phyloP scores from a whole-genome alignment of 1,140 invertebrate genomes.

The Bursaphelenchus mucronatus region DNA sequence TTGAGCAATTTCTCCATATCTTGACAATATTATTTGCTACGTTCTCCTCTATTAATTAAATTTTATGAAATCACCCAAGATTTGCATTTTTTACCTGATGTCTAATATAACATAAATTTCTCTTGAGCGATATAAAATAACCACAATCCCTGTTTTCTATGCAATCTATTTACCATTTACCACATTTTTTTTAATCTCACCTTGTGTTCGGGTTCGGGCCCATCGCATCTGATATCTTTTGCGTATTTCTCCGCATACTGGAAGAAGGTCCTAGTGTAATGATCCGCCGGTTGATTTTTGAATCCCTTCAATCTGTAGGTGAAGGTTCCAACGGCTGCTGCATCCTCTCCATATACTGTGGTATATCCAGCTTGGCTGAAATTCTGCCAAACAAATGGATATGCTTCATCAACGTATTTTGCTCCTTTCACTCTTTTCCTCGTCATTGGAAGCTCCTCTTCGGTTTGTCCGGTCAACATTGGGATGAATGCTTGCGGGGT shows the following conservation, averaged over 20 bases:
- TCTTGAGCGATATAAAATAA: too few relatives aligned
- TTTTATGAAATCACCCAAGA: too few relatives aligned
- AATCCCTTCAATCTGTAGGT: slow-evolving; percentile 86
- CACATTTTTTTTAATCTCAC: slow-evolving; percentile 62
- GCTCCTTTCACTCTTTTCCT: slow-evolving; percentile 72
- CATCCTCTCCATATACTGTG: slow-evolving; percentile 79
- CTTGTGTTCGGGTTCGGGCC: slow-evolving; percentile 73
- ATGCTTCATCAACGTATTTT: slow-evolving; percentile 69
- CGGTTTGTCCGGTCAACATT: slow-evolving; percentile 78
- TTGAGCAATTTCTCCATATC: too few relatives aligned
- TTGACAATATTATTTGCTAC: too few relatives aligned
- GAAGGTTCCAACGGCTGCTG: slow-evolving; percentile 75
- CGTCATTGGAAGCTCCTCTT: slow-evolving; percentile 71
- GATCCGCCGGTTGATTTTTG: slow-evolving; percentile 75
- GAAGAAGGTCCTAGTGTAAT: slow-evolving; percentile 81
- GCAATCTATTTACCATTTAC: too few relatives aligned
- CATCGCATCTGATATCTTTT: slow-evolving; percentile 68
- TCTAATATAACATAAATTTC: too few relatives aligned
- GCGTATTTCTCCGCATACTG: slow-evolving; percentile 64
- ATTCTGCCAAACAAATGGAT: slow-evolving; percentile 67
- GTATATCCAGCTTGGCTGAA: slow-evolving; percentile 68
- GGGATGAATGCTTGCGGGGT: slow-evolving; percentile 86
- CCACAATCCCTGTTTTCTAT: too few relatives aligned
- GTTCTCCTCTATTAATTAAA: too few relatives aligned
- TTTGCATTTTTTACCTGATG: too few relatives aligned